These are phyloP conservation scores for Onychostoma macrolepis DNA, from an alignment of 2,113 vertebrate genomes.

Conservation along the genomic window DNA sequence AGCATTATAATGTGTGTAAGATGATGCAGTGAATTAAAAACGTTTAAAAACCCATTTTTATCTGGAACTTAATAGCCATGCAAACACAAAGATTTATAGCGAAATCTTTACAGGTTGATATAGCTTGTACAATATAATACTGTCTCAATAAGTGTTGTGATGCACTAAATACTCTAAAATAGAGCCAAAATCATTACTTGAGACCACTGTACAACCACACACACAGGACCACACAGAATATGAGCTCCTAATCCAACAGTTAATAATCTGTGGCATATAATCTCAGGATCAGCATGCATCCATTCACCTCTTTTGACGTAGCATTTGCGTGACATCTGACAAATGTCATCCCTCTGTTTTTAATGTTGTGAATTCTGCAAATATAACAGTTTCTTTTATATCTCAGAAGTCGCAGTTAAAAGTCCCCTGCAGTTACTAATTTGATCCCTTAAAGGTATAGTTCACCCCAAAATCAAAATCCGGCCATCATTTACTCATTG, in stretches of 20 bases:
- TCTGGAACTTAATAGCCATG: background rate
- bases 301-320: slow-evolving; percentile 6
- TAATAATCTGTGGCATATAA: slow-evolving; percentile 49
- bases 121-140: background rate
- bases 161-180: slow-evolving; percentile 7
- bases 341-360: slow-evolving; percentile 6
- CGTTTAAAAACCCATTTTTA: background rate
- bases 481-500: too few relatives aligned
- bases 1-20: slow-evolving; percentile 26
- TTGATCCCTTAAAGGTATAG: background rate
- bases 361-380: background rate
- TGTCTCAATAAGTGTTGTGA: background rate
- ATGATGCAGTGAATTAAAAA: background rate
- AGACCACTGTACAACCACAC: background rate
- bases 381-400: background rate
- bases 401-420: background rate
- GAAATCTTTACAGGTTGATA: background rate
- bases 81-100: background rate
- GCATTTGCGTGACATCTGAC: background rate
- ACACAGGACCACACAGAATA: background rate
- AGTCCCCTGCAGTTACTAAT: background rate
- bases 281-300: slow-evolving; percentile 27
- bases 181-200: background rate
- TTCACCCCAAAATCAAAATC: background rate
- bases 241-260: slow-evolving; percentile 29